Evolutionary conservation across 2,888 invertebrate genomes (phyloP), one percentile per base, ranked within the genome.

Genomic region (Oegoconia quadripuncta): DNA sequence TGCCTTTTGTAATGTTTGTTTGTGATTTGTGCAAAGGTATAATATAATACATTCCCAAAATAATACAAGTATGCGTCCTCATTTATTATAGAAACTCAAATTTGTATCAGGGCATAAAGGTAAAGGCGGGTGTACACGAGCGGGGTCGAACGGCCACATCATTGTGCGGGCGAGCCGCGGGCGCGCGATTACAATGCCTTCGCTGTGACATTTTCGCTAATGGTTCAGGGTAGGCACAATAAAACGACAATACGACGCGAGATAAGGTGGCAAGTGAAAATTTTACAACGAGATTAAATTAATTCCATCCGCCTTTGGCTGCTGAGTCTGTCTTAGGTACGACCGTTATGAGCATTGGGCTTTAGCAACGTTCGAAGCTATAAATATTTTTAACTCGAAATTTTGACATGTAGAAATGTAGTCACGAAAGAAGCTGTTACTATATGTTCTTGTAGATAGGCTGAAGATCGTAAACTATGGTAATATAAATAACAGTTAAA

Each of bases 121-220:
- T 82, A 74, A 76, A 63, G 72, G 59, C 61, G 68, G 74, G 73
- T 67, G 71, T 73, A 70, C 60, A 64, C 67, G 60, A 63, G 67
- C 64, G 72, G 73, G 83, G 82, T 81, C 77, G 80, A 73, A 64
- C 67, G 68, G 77, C 68, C 80, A 68, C 74, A 79, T 75, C 81
- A 84, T 84, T 86, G 86, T 84, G 71, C 71, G 74, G 76, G 70
- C 67, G 64, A 65, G 74, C 77, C 74, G 70, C 78, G 75, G 73
- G 73, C 72, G 59, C 64, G 69, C 74, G 79, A 74, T 74, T 71
- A 86, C 86, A 87, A 87, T 84, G 77, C 80, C 79, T 65, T 57
- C 76, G 77, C 74, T 75, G 79, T 86, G 86, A 87, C 84, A 87
- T 87, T 87, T 81, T 86, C 83, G 79, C 86, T 86, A 87, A 87